These are phyloP conservation scores for Pseudochirops cupreus DNA, from an alignment of 2,797 vertebrate genomes.

Conservation along the genomic window DNA sequence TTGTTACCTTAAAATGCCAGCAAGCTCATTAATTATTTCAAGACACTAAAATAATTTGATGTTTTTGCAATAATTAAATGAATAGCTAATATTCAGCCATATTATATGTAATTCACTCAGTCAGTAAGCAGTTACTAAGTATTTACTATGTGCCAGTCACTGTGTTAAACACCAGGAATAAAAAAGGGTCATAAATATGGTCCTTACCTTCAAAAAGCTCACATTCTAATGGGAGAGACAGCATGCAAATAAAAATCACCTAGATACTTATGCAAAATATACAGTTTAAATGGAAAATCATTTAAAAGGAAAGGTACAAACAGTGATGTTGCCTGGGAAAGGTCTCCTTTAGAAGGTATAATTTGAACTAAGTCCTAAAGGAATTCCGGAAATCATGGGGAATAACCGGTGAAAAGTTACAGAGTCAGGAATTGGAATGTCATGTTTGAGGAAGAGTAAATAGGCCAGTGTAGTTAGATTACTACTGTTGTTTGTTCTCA, in stretches of 20 bases:
- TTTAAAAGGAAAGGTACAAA: neutral
- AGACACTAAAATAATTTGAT: conserved; percentile 52
- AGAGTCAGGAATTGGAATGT: neutral
- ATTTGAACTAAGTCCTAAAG: neutral
- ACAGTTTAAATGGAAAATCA: neutral
- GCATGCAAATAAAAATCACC: neutral
- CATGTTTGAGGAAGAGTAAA: neutral
- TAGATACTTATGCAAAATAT: neutral
- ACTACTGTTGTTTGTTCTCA: neutral
- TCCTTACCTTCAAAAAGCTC: neutral
- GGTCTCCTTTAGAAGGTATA: neutral
- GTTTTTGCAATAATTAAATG: conserved; percentile 38
- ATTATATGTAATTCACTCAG: neutral
- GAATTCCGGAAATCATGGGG: neutral
- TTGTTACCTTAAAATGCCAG: conserved; percentile 6
- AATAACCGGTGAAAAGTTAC: neutral
- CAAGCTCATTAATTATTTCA: conserved; percentile 29
- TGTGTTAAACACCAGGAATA: neutral
- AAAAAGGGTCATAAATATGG: neutral
- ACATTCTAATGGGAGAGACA: neutral
- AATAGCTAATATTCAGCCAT: neutral
- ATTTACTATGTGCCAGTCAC: neutral
- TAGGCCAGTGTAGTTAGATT: neutral
- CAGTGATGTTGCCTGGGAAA: neutral
- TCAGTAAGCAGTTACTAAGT: neutral